Percentiles rank a stretch among this genome's conserved stretches.
Conservation (phyloP, 2,113 vertebrate genomes). For the Aptenodytes forsteri region DNA sequence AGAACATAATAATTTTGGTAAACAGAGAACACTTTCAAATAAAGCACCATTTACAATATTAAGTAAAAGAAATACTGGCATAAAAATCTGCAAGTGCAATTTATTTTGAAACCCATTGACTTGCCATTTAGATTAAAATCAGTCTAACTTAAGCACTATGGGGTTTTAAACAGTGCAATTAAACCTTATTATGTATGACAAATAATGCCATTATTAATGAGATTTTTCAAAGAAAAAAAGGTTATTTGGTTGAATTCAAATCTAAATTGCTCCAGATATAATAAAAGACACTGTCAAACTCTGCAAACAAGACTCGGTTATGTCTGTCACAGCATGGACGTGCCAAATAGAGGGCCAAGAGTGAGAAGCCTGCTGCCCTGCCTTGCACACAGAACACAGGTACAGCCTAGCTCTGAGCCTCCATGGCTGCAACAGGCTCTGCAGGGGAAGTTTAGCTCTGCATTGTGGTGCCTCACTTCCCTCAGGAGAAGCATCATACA, state of each 20-base stretch:
- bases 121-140: constrained; percentile 25
- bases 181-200: constrained; percentile 3
- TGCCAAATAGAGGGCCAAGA: background rate
- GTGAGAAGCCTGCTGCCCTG: background rate
- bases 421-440: background rate
- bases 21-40: constrained; percentile 8
- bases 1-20: constrained; percentile 10
- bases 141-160: background rate
- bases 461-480: background rate
- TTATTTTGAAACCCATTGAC: background rate
- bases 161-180: constrained; percentile 10
- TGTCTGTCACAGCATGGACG: background rate
- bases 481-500: background rate
- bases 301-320: background rate
- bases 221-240: background rate
- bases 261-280: background rate
- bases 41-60: background rate
- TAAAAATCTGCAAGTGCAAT: background rate
- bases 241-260: background rate
- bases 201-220: background rate
- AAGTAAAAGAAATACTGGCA: background rate
- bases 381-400: background rate
- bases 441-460: background rate
- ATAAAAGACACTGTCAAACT: background rate
- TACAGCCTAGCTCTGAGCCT: background rate